Evolutionary conservation across 2,113 vertebrate genomes (phyloP), one percentile per base, ranked within the genome.

Genomic region (Neogale vison): DNA sequence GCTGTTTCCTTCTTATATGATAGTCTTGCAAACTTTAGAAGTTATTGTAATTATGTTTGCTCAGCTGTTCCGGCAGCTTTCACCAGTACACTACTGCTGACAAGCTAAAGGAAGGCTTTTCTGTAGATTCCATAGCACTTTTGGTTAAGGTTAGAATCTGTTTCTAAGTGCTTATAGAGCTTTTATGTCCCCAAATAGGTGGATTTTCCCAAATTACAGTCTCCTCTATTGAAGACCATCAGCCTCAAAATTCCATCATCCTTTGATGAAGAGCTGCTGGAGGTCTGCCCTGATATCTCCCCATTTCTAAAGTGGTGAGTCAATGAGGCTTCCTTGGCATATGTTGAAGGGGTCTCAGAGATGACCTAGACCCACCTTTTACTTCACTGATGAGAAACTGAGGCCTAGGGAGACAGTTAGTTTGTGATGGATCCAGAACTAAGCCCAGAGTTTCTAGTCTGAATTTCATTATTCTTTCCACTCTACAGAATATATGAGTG

Each of bases 11-110:
- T 94, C 82, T 97, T 13, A 65, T 39, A 42, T n/a, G 18, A 91
- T 88, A 69, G 69, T 63, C 77, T 96, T 63, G 26, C 45, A 76
- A 15, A 72, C 55, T 57, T 95, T 34, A 84, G 80, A 95, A 69
- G 24, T 72, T 83, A 82, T 21, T 77, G 24, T 84, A 65, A 88
- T 86, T 80, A 39, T 91, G 90, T 95, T 96, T 92, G 26, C 65
- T 95, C 90, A 95, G 90, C 89, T 97, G 94, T 88, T 81, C 90
- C 34, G 12, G 10, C 50, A 34, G 47, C 23, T 72, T 86, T 34
- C 24, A 42, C 21, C 0, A 0, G 24, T 8, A 24, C 17, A 50
- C 65, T 1, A 7, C 11, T 55, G 59, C 59, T 47, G 20, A 63
- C 69, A 67, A 36, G 47, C 47, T 39, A 21, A 67, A 74, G 14